These are phyloP conservation scores for Spinibarbus caldwelli DNA, from an alignment of 2,797 vertebrate genomes.

Conservation along the genomic window DNA sequence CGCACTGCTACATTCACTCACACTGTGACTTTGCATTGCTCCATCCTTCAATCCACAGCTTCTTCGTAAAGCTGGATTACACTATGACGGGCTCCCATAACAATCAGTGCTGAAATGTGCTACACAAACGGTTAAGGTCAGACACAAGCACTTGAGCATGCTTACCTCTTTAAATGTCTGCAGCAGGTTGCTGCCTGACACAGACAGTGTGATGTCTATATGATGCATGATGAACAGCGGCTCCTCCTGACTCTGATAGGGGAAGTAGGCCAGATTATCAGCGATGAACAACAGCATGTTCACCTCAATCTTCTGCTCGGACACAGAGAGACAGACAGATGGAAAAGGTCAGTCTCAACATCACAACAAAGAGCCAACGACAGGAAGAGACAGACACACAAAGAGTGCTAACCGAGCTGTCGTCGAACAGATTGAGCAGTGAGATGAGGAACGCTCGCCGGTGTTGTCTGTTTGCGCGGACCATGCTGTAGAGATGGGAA, in stretches of 20 bases:
- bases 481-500: constrained; percentile 94
- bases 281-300: constrained; percentile 96
- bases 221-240: constrained; percentile 99
- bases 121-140: neutral
- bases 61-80: neutral
- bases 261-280: constrained; percentile 97
- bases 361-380: neutral
- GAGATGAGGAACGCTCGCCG: constrained; percentile 95
- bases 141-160: neutral
- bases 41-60: neutral
- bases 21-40: neutral
- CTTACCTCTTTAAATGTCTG: constrained; percentile 97
- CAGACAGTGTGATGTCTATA: constrained; percentile 96
- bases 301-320: constrained; percentile 90
- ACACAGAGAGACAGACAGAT: constrained; percentile 50
- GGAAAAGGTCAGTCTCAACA: neutral
- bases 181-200: constrained; percentile 95
- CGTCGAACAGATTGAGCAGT: constrained; percentile 96
- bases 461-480: constrained; percentile 92
- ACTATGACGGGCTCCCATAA: neutral
- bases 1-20: neutral
- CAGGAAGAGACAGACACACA: neutral
- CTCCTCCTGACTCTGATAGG: constrained; percentile 95
- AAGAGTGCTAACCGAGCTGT: constrained; percentile 87
- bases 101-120: neutral